Conservation (phyloP, 2,113 vertebrate species). For the Nanorana parkeri region DNA sequence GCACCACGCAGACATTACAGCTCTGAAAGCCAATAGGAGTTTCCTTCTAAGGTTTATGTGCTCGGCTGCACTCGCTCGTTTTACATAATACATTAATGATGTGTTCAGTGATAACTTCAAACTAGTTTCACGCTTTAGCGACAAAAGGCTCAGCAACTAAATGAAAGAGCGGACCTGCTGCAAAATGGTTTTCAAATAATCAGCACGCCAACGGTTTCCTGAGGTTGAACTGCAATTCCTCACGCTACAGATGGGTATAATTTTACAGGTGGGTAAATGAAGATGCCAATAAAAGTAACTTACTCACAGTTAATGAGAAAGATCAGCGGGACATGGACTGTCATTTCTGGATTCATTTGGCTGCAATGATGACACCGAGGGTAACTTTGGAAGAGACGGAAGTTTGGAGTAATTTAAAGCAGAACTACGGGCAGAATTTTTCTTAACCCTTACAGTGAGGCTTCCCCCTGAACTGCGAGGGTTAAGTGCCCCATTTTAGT, state of each 20-base stretch:
- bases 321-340: constrained; percentile 4
- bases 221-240: background rate
- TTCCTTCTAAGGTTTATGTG: too few relatives aligned
- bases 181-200: background rate
- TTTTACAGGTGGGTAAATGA: constrained; percentile 40
- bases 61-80: too few relatives aligned
- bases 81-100: too few relatives aligned
- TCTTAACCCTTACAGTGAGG: too few relatives aligned
- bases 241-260: background rate
- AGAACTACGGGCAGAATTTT: too few relatives aligned
- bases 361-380: background rate
- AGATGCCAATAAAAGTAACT: constrained; percentile 30
- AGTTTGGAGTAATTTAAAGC: too few relatives aligned
- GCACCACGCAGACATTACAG: too few relatives aligned
- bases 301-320: constrained; percentile 27
- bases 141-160: background rate
- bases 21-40: too few relatives aligned
- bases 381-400: too few relatives aligned
- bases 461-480: too few relatives aligned
- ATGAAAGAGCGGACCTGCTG: background rate
- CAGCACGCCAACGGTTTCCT: background rate
- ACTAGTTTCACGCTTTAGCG: background rate
- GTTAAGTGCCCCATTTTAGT: too few relatives aligned
- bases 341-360: constrained; percentile 14
- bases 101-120: background rate